These are phyloP conservation scores for Brachyhypopomus gauderio DNA, from an alignment of 2,113 vertebrate species.

Conservation along the genomic window DNA sequence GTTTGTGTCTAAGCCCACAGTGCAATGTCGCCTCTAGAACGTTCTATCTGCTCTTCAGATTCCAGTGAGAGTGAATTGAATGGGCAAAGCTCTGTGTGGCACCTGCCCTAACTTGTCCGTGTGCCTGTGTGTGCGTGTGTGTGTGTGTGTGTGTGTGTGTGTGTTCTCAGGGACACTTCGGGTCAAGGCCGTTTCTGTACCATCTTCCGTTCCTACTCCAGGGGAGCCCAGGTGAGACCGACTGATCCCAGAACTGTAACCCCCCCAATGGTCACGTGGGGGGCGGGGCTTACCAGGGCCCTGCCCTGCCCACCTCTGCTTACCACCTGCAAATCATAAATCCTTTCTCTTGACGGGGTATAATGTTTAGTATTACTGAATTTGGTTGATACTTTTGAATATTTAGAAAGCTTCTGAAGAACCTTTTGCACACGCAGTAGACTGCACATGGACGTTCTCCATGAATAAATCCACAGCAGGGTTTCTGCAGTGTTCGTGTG, in stretches of 20 bases:
- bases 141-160: constrained; percentile 48
- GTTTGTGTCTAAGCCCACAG: neutral
- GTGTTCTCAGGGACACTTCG: constrained; percentile 90
- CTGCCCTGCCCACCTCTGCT: neutral
- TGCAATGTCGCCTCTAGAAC: neutral
- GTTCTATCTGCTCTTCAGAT: neutral
- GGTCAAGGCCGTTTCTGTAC: constrained; percentile 98
- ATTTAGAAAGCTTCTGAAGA: no score
- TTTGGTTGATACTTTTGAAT: no score
- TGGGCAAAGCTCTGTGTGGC: neutral
- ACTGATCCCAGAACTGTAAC: neutral
- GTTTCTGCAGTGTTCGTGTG: neutral
- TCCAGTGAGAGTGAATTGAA: neutral
- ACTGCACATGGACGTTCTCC: no score
- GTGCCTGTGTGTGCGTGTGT: constrained; percentile 8
- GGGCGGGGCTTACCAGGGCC: neutral
- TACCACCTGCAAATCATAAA: neutral
- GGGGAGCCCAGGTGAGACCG: constrained; percentile 91
- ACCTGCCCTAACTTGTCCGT: constrained; percentile 29
- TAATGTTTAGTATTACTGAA: neutral
- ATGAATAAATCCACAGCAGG: no score
- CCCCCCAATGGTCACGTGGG: neutral
- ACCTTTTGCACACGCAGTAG: no score
- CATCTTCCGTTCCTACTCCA: constrained; percentile 97
- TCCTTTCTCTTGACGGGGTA: neutral